Evolutionary conservation across 2,113 vertebrate species (phyloP).

Genomic region (Caretta caretta): DNA sequence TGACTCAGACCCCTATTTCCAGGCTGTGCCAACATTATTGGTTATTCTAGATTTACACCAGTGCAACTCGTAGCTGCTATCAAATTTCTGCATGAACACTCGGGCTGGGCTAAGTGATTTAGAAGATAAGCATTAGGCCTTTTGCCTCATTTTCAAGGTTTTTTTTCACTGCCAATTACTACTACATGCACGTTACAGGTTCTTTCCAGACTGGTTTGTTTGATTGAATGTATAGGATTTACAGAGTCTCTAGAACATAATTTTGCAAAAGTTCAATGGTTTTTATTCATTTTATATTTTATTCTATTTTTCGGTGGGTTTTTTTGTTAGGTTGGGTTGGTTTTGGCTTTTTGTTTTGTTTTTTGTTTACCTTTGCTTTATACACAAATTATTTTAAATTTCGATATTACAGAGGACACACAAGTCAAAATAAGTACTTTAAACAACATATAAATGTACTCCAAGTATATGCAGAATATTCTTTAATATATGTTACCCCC

Average conservation of each 20-base stretch:
- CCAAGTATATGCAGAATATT: not conserved
- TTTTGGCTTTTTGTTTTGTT: not conserved
- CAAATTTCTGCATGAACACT: not conserved
- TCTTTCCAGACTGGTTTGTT: not conserved
- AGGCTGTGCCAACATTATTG: not conserved
- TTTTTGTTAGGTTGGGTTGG: not conserved
- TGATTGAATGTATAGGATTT: conserved; percentile 14
- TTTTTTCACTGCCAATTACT: not conserved
- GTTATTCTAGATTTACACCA: not conserved
- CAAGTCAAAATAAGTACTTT: not conserved
- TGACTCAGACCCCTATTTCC: not conserved
- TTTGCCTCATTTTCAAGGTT: not conserved
- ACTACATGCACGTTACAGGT: not conserved
- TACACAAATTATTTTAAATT: not conserved
- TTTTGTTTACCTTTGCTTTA: not conserved
- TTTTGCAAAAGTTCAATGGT: not conserved
- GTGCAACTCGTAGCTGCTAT: not conserved
- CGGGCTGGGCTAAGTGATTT: not conserved
- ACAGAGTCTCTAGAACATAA: rapidly evolving
- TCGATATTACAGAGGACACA: not conserved
- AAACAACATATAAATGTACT: not conserved
- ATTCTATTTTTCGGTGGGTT: not conserved
- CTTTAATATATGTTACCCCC: not conserved
- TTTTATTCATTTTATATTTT: not conserved
- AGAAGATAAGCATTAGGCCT: not conserved